phyloP scores from a whole-genome alignment of 2,113 vertebrate genomes.

The Upupa epops region DNA sequence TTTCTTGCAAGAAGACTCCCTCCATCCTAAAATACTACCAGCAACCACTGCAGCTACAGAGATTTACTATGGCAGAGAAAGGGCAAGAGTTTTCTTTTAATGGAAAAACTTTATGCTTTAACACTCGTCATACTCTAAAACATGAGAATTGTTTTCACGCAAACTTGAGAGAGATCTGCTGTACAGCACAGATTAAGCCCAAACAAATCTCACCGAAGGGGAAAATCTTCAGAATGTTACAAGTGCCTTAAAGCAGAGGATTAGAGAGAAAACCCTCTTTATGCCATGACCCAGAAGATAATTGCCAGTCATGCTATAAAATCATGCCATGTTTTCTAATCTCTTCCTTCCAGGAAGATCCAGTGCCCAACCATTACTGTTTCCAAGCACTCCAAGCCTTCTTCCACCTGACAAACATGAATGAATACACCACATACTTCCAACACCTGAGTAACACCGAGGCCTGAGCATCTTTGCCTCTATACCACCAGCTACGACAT shows the following conservation, averaged over 20 bases:
- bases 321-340: not conserved
- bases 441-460: not conserved
- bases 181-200: slow-evolving; percentile 19
- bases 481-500: not conserved
- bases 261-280: slow-evolving; percentile 2
- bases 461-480: not conserved
- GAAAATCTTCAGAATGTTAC: slow-evolving; percentile 23
- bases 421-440: not conserved
- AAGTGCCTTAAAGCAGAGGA: slow-evolving; percentile 41
- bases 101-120: slow-evolving; percentile 35
- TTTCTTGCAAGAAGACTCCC: not conserved
- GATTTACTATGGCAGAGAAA: not conserved
- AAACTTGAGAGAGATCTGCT: slow-evolving; percentile 42
- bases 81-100: not conserved
- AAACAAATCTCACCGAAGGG: slow-evolving; percentile 9
- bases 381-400: not conserved
- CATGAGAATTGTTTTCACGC: slow-evolving; percentile 19
- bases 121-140: not conserved
- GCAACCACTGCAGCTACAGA: not conserved
- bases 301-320: not conserved
- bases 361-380: not conserved
- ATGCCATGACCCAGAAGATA: not conserved
- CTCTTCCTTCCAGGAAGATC: not conserved
- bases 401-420: not conserved
- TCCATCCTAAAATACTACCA: not conserved